These are phyloP conservation scores for Halcyon leucocephala DNA, from an alignment of 2,797 vertebrate species.

Conservation along the genomic window DNA sequence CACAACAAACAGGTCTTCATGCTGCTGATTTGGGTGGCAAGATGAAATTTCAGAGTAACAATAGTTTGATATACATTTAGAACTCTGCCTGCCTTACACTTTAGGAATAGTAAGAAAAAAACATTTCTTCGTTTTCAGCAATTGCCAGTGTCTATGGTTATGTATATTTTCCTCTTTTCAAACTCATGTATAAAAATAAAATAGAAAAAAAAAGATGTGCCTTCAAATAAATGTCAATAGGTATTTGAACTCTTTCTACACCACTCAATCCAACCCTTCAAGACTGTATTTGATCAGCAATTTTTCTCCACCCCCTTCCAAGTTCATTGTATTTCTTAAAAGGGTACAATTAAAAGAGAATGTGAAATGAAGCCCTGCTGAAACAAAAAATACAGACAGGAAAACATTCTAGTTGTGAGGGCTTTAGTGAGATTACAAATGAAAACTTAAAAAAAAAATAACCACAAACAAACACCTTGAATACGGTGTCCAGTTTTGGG, in stretches of 20 bases:
- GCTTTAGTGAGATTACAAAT: not conserved
- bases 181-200: not conserved
- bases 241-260: not conserved
- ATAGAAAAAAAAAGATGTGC: not conserved
- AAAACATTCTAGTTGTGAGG: not conserved
- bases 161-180: not conserved
- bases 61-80: not conserved
- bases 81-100: not conserved
- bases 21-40: not conserved
- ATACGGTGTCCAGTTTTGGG: too few relatives aligned
- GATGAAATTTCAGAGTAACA: not conserved
- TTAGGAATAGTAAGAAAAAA: not conserved
- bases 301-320: not conserved
- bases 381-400: not conserved
- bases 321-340: not conserved
- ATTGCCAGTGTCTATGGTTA: not conserved
- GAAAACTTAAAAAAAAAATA: not conserved
- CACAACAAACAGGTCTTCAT: not conserved
- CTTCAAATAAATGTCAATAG: not conserved
- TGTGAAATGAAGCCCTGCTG: not conserved
- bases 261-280: not conserved
- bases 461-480: too few relatives aligned
- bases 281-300: not conserved
- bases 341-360: not conserved
- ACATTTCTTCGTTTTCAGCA: rapidly evolving